Conservation (phyloP, 2,797 vertebrate genomes). For the Sebastes matsubarae region DNA sequence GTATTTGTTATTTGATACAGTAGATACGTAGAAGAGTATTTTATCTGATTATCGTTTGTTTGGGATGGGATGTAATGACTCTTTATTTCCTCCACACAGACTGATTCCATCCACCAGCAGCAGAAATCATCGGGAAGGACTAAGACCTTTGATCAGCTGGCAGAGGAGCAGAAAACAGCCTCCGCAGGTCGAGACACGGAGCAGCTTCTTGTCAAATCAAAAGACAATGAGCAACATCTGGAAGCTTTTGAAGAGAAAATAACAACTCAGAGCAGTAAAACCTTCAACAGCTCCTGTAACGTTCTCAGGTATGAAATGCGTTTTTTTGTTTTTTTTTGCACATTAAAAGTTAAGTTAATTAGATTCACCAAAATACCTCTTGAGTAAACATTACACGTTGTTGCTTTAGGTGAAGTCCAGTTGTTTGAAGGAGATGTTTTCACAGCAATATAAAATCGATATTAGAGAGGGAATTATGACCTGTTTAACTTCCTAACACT, state of each 20-base stretch:
- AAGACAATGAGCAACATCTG: slow-evolving; percentile 38
- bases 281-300: slow-evolving; percentile 64
- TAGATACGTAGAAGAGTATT: background rate
- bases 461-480: too few relatives aligned
- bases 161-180: slow-evolving; percentile 80
- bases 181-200: slow-evolving; percentile 74
- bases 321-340: background rate
- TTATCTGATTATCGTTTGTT: background rate
- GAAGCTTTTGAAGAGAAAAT: slow-evolving; percentile 54
- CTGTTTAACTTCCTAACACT: too few relatives aligned
- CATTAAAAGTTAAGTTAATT: background rate
- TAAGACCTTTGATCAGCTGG: slow-evolving; percentile 83
- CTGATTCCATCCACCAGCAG: slow-evolving; percentile 86
- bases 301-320: slow-evolving; percentile 76
- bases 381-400: background rate
- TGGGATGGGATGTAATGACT: background rate
- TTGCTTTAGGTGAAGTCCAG: background rate
- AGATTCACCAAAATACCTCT: background rate
- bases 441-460: too few relatives aligned
- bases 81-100: slow-evolving; percentile 66
- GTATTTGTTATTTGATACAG: background rate
- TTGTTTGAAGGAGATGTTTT: too few relatives aligned
- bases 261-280: slow-evolving; percentile 65
- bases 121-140: slow-evolving; percentile 82
- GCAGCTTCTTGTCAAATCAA: slow-evolving; percentile 48